phyloP scores from a whole-genome alignment of 2,113 vertebrate species.

The Mesoclemmys tuberculata region DNA sequence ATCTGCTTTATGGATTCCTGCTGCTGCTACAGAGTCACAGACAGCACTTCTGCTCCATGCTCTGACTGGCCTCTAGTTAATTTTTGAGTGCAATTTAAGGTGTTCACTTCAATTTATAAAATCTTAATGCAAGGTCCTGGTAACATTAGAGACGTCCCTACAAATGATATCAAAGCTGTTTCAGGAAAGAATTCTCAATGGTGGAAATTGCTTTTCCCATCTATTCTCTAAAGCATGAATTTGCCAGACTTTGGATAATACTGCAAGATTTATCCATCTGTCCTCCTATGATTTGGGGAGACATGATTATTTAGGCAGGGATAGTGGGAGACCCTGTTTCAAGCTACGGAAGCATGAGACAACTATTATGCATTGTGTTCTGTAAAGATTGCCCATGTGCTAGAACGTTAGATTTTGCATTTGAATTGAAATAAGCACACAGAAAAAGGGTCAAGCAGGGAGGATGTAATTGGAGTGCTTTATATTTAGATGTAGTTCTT shows the following conservation, averaged over 20 bases:
- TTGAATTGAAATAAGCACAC: background rate
- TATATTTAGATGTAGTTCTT: background rate
- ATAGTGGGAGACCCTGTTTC: background rate
- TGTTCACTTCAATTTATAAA: background rate
- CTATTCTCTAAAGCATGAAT: background rate
- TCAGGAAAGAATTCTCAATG: background rate
- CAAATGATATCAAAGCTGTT: background rate
- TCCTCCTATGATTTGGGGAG: background rate
- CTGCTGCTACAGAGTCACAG: background rate
- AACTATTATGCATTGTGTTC: background rate
- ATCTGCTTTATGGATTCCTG: background rate
- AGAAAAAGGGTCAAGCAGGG: background rate
- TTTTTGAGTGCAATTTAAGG: background rate
- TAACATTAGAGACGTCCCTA: background rate
- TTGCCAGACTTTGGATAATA: background rate
- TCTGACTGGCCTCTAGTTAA: background rate
- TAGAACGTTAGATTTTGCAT: background rate
- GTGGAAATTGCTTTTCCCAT: background rate
- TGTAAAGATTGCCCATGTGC: background rate
- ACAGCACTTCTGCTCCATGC: background rate
- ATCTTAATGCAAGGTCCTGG: background rate
- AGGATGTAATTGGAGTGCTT: accelerated
- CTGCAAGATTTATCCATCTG: background rate
- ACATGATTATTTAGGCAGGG: background rate
- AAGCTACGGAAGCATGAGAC: background rate